Evolutionary conservation across 1,140 invertebrate genomes (phyloP).

Genomic region (Trichonephila inaurata): DNA sequence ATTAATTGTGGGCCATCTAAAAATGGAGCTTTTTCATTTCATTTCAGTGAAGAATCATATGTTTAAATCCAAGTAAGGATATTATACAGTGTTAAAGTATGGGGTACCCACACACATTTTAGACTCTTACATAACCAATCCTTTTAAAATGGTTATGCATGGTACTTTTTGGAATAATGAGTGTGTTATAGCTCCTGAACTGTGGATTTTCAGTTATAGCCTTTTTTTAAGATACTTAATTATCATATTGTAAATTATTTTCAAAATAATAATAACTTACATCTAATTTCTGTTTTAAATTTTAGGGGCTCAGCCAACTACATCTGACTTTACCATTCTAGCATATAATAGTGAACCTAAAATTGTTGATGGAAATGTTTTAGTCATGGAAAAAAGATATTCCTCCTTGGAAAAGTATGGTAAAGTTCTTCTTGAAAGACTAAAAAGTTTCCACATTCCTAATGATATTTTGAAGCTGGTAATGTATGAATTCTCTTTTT

Average conservation of each 20-base stretch:
- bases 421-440: conserved; percentile 83
- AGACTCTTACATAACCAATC: too few relatives aligned
- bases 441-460: conserved; percentile 78
- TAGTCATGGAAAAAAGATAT: conserved; percentile 96
- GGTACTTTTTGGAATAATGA: too few relatives aligned
- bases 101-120: too few relatives aligned
- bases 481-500: conserved; percentile 36
- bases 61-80: too few relatives aligned
- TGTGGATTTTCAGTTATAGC: background rate
- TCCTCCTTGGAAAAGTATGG: conserved; percentile 96
- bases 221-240: background rate
- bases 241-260: background rate
- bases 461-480: conserved; percentile 78
- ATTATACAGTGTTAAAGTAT: too few relatives aligned
- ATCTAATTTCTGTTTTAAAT: conserved; percentile 27
- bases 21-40: too few relatives aligned
- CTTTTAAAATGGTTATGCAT: too few relatives aligned
- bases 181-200: too few relatives aligned
- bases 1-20: too few relatives aligned
- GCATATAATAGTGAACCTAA: conserved; percentile 91
- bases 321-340: conserved; percentile 92
- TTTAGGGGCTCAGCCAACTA: conserved; percentile 80
- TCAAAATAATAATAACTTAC: too few relatives aligned
- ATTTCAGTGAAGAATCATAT: too few relatives aligned
- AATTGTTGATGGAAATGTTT: conserved; percentile 93